These are phyloP conservation scores for Zosterops lateralis DNA, from an alignment of 2,113 vertebrate species.

Conservation along the genomic window DNA sequence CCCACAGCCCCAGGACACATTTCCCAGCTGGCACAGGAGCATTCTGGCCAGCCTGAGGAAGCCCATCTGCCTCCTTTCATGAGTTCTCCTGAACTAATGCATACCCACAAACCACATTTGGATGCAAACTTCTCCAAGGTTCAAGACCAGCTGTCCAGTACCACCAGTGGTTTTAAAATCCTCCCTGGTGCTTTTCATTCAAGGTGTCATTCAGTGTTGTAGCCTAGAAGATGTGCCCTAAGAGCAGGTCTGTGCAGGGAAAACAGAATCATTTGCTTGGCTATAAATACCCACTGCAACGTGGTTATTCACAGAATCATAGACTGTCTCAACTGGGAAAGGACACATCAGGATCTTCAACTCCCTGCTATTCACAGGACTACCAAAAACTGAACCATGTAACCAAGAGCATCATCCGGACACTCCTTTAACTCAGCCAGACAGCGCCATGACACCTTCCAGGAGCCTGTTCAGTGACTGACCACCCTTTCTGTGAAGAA, in stretches of 20 bases:
- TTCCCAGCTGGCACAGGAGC: background rate
- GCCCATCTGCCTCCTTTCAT: background rate
- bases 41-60: background rate
- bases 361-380: background rate
- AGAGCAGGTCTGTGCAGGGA: background rate
- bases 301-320: background rate
- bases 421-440: background rate
- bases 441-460: background rate
- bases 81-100: background rate
- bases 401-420: rapidly evolving
- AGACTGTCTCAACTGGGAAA: background rate
- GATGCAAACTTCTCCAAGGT: background rate
- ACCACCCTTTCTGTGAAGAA: background rate
- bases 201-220: background rate
- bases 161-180: background rate
- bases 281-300: background rate
- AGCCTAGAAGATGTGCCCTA: background rate
- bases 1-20: background rate
- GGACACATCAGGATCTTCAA: background rate
- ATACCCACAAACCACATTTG: background rate
- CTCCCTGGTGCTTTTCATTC: background rate
- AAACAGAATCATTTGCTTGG: background rate
- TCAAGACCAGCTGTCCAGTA: background rate
- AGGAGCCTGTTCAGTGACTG: rapidly evolving
- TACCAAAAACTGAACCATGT: background rate